These are phyloP conservation scores for Phataginus tricuspis DNA, from an alignment of 2,797 vertebrate species.

Conservation along the genomic window DNA sequence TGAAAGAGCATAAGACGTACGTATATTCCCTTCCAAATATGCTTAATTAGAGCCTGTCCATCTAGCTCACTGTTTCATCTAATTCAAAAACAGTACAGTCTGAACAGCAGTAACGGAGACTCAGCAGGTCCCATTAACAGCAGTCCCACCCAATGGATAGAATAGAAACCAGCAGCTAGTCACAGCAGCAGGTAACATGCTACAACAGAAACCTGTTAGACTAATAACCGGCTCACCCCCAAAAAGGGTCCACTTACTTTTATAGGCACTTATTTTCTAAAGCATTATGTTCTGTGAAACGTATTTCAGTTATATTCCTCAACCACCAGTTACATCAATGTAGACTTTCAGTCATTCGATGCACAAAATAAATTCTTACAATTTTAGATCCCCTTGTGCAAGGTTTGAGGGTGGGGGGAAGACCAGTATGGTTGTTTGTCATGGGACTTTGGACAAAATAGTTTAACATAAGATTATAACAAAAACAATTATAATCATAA, in stretches of 20 bases:
- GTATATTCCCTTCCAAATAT: slow-evolving; percentile 61
- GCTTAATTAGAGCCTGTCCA: slow-evolving; percentile 71
- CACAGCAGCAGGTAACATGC: slow-evolving; percentile 55
- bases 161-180: slow-evolving; percentile 57
- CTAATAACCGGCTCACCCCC: slow-evolving; percentile 53
- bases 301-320: slow-evolving; percentile 57
- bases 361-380: slow-evolving; percentile 43
- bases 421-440: not conserved
- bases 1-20: slow-evolving; percentile 38
- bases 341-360: slow-evolving; percentile 36
- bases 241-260: slow-evolving; percentile 48
- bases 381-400: slow-evolving; percentile 23
- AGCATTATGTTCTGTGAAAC: slow-evolving; percentile 42
- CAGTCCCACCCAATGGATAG: slow-evolving; percentile 47
- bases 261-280: slow-evolving; percentile 61
- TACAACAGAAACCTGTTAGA: slow-evolving; percentile 58
- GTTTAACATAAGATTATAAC: slow-evolving; percentile 24
- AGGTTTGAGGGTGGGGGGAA: not conserved
- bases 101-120: slow-evolving; percentile 68
- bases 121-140: slow-evolving; percentile 80
- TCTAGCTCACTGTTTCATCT: slow-evolving; percentile 64
- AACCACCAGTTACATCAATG: slow-evolving; percentile 48
- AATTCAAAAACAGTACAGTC: slow-evolving; percentile 72
- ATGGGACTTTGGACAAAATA: slow-evolving; percentile 10
- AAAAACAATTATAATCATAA: not conserved